These are phyloP conservation scores for Schizothorax lantsangensis DNA, from an alignment of 2,797 vertebrate species.

Conservation along the genomic window DNA sequence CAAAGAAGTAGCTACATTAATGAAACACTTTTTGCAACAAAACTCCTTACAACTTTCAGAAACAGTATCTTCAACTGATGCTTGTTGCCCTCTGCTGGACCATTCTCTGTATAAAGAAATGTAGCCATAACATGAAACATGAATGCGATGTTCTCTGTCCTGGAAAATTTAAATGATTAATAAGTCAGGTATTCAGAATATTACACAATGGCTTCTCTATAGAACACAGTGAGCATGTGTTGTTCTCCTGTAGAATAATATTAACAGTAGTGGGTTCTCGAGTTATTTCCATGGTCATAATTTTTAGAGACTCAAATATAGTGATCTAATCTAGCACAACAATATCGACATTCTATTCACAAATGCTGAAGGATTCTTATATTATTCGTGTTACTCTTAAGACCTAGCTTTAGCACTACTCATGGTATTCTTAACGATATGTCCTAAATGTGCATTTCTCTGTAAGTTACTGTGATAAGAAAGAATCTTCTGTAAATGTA, in stretches of 20 bases:
- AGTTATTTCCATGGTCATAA: background rate
- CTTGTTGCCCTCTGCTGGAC: slow-evolving; percentile 44
- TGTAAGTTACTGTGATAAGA: background rate
- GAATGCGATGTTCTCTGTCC: background rate
- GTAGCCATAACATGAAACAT: background rate
- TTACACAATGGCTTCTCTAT: background rate
- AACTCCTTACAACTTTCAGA: background rate
- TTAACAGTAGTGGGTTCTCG: background rate
- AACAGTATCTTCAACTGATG: slow-evolving; percentile 10
- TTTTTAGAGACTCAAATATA: background rate
- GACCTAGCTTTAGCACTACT: background rate
- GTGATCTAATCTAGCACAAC: background rate
- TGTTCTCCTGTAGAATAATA: background rate
- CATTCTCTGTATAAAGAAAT: background rate
- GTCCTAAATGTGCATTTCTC: background rate
- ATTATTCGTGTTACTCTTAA: background rate
- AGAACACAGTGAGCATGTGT: background rate
- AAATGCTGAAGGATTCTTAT: background rate
- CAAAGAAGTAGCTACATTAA: background rate
- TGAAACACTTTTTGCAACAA: background rate
- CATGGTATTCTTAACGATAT: background rate
- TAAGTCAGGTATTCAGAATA: background rate
- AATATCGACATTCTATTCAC: background rate
- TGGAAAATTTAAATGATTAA: background rate
- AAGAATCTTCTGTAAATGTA: background rate